phyloP scores from a whole-genome alignment of 2,888 invertebrate species.

The Phyllotreta striolata region DNA sequence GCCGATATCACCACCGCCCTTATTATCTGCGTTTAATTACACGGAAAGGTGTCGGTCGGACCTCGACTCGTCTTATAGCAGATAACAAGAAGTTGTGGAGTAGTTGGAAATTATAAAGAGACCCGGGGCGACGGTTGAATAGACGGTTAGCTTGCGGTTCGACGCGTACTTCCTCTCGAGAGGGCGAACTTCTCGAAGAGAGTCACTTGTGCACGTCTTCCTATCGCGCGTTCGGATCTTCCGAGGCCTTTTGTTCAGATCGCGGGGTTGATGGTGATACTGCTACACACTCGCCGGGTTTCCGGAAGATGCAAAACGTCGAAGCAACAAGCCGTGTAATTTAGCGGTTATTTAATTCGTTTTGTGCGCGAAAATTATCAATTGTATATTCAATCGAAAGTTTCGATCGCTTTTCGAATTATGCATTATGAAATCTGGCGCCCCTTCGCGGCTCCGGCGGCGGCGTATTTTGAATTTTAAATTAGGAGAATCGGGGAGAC shows the following conservation, averaged over 20 bases:
- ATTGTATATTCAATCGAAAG: neutral
- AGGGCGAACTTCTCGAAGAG: conserved; percentile 36
- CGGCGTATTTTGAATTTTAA: conserved; percentile 56
- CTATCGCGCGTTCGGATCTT: conserved; percentile 41
- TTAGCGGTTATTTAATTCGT: too few species aligned
- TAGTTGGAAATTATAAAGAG: conserved; percentile 48
- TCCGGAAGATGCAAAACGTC: conserved; percentile 8
- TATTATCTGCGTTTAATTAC: conserved; percentile 49
- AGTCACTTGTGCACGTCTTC: conserved; percentile 44
- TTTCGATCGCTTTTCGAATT: neutral
- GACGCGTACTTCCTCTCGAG: conserved; percentile 44
- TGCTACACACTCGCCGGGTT: too few species aligned
- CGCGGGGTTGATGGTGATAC: conserved; percentile 28
- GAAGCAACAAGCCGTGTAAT: conserved; percentile 17
- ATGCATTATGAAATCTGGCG: conserved; percentile 14
- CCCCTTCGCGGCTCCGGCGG: conserved; percentile 21
- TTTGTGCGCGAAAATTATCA: neutral
- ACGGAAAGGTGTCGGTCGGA: conserved; percentile 51
- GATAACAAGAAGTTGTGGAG: conserved; percentile 51
- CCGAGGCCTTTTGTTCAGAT: conserved; percentile 42
- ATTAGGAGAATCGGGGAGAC: conserved; percentile 47
- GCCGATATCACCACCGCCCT: neutral
- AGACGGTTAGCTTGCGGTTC: conserved; percentile 46
- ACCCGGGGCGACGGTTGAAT: conserved; percentile 44
- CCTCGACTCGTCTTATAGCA: conserved; percentile 47